Percentiles rank a stretch among this genome's conserved stretches.
Evolutionary conservation across 2,797 vertebrate species (phyloP).

Genomic region (Psittacula derbiana): DNA sequence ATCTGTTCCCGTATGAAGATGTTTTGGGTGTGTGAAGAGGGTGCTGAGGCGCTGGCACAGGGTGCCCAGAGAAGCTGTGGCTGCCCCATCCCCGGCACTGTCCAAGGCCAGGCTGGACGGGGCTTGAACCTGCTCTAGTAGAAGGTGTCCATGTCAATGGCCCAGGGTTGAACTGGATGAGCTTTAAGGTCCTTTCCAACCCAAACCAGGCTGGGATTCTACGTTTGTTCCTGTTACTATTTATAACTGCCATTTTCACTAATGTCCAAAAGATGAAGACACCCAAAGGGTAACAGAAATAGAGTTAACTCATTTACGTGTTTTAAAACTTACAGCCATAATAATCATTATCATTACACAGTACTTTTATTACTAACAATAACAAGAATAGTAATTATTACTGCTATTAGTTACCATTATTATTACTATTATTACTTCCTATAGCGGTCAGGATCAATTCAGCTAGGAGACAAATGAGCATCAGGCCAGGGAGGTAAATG

Average conservation of each 20-base stretch:
- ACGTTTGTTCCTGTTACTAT: fast-evolving
- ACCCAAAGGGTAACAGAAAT: not conserved
- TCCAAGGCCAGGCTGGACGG: not conserved
- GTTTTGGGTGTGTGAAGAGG: not conserved
- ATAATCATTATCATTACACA: not conserved
- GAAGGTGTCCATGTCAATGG: not conserved
- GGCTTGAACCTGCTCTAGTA: not conserved
- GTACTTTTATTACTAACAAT: not conserved
- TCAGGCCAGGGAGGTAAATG: not conserved
- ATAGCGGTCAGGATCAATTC: constrained; percentile 12
- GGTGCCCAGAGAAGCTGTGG: not conserved
- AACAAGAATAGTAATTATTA: constrained; percentile 24
- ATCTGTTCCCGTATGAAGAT: not conserved
- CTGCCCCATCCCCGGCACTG: not conserved
- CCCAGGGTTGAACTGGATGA: not conserved
- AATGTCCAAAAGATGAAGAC: not conserved
- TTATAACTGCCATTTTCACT: not conserved
- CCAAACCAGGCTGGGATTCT: not conserved
- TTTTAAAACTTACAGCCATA: not conserved
- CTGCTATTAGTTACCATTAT: constrained; percentile 12
- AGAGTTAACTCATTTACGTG: not conserved
- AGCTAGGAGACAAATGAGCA: not conserved
- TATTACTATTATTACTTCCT: constrained; percentile 40
- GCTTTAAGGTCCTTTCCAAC: not conserved
- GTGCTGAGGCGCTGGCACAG: not conserved